phyloP scores from a whole-genome alignment of 2,113 vertebrate genomes.

The Sander lucioperca region DNA sequence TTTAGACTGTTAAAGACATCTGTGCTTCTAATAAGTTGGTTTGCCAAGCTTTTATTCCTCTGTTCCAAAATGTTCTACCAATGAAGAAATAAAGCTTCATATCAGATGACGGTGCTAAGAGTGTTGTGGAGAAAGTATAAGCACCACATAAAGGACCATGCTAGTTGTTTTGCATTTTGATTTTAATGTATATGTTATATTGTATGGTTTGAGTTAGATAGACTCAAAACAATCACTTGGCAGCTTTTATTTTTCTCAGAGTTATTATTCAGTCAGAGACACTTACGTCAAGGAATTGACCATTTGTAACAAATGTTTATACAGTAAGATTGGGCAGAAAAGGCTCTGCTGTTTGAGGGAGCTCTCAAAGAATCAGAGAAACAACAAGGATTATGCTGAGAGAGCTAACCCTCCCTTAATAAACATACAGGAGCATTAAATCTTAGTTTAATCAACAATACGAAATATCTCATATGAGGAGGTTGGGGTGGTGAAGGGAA shows the following conservation, averaged over 20 bases:
- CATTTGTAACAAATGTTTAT: background rate
- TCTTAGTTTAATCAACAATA: background rate
- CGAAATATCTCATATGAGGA: background rate
- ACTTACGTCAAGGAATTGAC: background rate
- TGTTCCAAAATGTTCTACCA: background rate
- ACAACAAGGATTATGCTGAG: background rate
- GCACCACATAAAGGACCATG: background rate
- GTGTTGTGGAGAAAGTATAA: background rate
- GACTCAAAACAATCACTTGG: background rate
- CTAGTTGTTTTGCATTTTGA: background rate
- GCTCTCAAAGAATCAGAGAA: background rate
- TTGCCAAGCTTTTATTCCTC: background rate
- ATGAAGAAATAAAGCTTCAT: background rate
- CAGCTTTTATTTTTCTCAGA: slow-evolving; percentile 2
- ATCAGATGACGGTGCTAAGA: background rate
- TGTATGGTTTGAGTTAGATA: background rate
- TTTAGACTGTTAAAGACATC: slow-evolving; percentile 7
- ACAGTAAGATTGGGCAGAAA: background rate
- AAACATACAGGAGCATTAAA: slow-evolving; percentile 3
- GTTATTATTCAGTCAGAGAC: background rate
- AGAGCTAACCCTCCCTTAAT: background rate
- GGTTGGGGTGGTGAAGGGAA: background rate
- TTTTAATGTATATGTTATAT: background rate
- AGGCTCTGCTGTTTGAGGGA: background rate
- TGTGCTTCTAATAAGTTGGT: background rate